phyloP scores from a whole-genome alignment of 2,888 invertebrate genomes.

The Stramonita haemastoma region DNA sequence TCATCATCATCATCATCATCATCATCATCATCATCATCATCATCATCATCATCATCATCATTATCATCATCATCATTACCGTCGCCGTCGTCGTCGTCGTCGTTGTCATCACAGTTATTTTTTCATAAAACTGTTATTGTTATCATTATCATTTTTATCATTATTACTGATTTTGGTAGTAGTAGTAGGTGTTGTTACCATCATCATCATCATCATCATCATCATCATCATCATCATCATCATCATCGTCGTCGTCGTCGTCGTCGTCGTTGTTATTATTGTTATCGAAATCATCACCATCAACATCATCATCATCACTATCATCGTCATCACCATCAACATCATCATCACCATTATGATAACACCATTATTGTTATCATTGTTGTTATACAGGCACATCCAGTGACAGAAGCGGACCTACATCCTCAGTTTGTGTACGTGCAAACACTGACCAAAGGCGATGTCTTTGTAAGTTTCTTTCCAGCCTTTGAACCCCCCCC shows the following conservation, averaged over 20 bases:
- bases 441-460: conserved; percentile 69
- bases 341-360: background rate
- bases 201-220: background rate
- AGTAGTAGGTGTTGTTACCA: background rate
- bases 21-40: no score
- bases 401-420: conserved; percentile 58
- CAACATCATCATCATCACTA: background rate
- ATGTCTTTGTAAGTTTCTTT: conserved; percentile 65
- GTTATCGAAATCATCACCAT: background rate
- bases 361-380: background rate
- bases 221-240: background rate
- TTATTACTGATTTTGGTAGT: background rate
- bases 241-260: background rate
- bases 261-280: background rate
- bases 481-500: background rate
- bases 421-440: conserved; percentile 68
- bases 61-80: background rate
- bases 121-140: background rate
- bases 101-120: background rate
- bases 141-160: background rate
- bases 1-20: no score
- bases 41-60: no score
- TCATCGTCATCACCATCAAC: background rate
- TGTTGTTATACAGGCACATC: conserved; percentile 49
- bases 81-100: background rate